Conservation (phyloP, 2,888 invertebrate genomes). For the Neoaliturus tenellus region DNA sequence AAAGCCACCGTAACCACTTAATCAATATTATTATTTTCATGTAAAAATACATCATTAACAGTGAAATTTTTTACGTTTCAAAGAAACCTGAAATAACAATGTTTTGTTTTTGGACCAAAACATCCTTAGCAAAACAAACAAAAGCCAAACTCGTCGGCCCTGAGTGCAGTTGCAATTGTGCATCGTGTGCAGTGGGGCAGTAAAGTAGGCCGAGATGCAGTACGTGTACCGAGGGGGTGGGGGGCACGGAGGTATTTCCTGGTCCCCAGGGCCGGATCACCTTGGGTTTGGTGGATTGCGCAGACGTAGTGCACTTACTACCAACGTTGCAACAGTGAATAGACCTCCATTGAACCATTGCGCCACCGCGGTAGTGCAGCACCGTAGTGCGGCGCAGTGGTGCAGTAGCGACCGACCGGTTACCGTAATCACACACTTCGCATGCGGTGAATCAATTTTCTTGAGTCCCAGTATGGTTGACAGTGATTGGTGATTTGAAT, state of each 20-base stretch:
- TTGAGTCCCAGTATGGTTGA: not conserved
- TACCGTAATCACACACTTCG: not conserved
- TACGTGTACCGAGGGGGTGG: not conserved
- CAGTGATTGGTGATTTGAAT: not conserved
- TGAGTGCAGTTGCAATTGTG: too few relatives aligned
- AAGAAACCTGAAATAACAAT: too few relatives aligned
- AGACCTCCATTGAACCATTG: constrained; percentile 20
- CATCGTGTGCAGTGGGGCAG: not conserved
- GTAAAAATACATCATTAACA: too few relatives aligned
- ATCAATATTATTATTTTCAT: too few relatives aligned
- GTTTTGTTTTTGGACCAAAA: too few relatives aligned
- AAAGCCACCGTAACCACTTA: too few relatives aligned
- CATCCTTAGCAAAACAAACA: too few relatives aligned
- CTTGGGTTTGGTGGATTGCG: constrained; percentile 38
- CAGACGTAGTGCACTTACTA: constrained; percentile 20
- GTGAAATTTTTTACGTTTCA: too few relatives aligned
- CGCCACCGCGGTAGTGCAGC: not conserved
- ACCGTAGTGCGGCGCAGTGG: not conserved
- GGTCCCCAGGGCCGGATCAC: constrained; percentile 39
- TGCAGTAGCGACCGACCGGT: constrained; percentile 1
- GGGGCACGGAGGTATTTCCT: constrained; percentile 24
- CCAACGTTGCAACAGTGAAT: constrained; percentile 24
- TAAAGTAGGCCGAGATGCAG: not conserved
- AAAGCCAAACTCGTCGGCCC: too few relatives aligned
- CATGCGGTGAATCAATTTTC: not conserved